phyloP scores from a whole-genome alignment of 2,113 vertebrate species.

The Leptosomus discolor region DNA sequence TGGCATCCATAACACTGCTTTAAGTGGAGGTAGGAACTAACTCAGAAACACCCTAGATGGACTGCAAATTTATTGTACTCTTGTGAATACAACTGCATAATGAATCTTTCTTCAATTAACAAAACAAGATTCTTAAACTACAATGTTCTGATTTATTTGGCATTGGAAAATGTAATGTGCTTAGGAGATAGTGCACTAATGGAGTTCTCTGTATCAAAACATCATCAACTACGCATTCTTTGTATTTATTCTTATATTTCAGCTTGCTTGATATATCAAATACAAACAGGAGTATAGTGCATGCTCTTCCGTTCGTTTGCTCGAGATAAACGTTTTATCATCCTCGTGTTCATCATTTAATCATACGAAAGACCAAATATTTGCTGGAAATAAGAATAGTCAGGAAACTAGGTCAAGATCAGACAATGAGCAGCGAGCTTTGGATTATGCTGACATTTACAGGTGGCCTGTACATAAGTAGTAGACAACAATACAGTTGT shows the following conservation, averaged over 20 bases:
- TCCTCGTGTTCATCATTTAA: background rate
- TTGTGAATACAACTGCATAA: background rate
- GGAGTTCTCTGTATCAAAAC: background rate
- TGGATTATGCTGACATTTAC: background rate
- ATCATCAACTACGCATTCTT: background rate
- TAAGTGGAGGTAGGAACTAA: background rate
- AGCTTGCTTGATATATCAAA: background rate
- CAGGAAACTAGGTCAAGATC: background rate
- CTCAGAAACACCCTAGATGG: background rate
- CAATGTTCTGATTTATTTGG: background rate
- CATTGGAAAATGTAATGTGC: background rate
- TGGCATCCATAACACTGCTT: background rate
- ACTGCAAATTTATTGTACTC: background rate
- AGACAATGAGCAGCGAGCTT: background rate
- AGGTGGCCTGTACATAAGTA: background rate
- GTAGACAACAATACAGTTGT: background rate
- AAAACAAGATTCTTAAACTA: background rate
- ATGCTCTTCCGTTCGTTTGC: background rate
- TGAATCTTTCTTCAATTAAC: conserved; percentile 27
- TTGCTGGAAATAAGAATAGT: background rate
- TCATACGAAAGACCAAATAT: background rate
- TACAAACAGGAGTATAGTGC: background rate
- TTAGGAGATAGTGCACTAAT: background rate
- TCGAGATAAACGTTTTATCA: background rate
- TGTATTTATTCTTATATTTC: background rate